Conservation (phyloP, 2,797 vertebrate genomes). For the Fringilla coelebs region DNA sequence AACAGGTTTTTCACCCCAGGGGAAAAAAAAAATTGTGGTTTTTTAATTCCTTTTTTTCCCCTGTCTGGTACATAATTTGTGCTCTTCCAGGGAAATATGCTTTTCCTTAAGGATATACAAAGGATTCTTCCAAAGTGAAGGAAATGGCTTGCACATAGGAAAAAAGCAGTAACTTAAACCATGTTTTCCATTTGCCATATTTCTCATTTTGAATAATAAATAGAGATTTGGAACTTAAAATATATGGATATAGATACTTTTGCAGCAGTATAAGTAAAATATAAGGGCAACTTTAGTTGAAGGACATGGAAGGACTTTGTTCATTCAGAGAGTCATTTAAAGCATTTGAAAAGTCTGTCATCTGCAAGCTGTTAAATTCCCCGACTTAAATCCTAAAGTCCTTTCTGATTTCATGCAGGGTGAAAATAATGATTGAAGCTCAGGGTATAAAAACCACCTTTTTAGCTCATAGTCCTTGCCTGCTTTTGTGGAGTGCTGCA, state of each 20-base stretch:
- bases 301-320: constrained; percentile 39
- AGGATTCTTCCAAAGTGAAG: not conserved
- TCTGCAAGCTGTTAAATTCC: constrained; percentile 42
- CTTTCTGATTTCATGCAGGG: constrained; percentile 15
- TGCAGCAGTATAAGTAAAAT: not conserved
- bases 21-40: not conserved
- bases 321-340: constrained; percentile 5
- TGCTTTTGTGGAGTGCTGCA: not conserved
- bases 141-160: not conserved
- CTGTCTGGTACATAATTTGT: not conserved
- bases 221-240: not conserved
- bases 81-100: not conserved
- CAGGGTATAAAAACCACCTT: not conserved
- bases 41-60: not conserved
- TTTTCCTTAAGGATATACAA: not conserved
- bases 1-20: not conserved
- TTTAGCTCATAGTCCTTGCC: not conserved
- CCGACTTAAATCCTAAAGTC: not conserved
- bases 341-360: constrained; percentile 28
- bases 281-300: not conserved
- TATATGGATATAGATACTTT: not conserved
- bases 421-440: constrained; percentile 12
- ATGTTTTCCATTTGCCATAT: not conserved
- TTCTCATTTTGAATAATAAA: constrained; percentile 18
- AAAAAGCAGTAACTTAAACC: not conserved